Conservation (phyloP, 2,888 invertebrate species). For the Yponomeuta sedellus region DNA sequence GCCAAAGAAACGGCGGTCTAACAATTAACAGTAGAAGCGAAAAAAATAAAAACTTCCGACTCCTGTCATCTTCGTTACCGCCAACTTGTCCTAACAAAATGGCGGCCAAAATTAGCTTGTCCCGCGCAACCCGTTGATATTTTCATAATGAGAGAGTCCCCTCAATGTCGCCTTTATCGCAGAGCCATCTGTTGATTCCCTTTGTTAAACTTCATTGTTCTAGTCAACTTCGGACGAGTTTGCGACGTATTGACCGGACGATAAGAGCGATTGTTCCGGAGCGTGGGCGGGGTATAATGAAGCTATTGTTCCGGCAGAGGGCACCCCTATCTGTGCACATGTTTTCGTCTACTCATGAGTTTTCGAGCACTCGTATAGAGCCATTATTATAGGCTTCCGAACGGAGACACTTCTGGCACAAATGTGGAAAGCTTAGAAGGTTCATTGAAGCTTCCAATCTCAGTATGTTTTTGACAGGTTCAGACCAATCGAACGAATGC, state of each 20-base stretch:
- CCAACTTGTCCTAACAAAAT: slow-evolving; percentile 5
- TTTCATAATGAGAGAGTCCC: slow-evolving; percentile 46
- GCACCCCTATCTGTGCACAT: slow-evolving; percentile 51
- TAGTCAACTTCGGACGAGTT: slow-evolving; percentile 30
- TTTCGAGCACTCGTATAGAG: slow-evolving; percentile 37
- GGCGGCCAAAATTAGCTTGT: slow-evolving; percentile 25
- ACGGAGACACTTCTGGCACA: too few relatives aligned
- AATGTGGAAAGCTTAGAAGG: too few relatives aligned
- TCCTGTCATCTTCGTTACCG: slow-evolving; percentile 17
- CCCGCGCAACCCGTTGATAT: slow-evolving; percentile 35
- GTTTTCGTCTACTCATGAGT: slow-evolving; percentile 39
- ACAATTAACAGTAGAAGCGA: neutral
- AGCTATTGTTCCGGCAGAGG: slow-evolving; percentile 47
- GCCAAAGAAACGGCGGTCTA: too few relatives aligned
- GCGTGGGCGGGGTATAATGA: slow-evolving; percentile 39
- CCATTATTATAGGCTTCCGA: neutral
- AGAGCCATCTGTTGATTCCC: slow-evolving; percentile 64
- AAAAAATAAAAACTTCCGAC: neutral
- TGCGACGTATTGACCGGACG: slow-evolving; percentile 29
- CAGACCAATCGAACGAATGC: too few relatives aligned
- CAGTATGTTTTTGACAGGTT: too few relatives aligned
- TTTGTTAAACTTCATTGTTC: slow-evolving; percentile 49
- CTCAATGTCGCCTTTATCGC: slow-evolving; percentile 46
- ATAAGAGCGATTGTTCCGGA: slow-evolving; percentile 41
- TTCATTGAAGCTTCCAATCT: too few relatives aligned